Conservation (phyloP, 1,140 invertebrate species). For the Trachelipus rathkii region DNA sequence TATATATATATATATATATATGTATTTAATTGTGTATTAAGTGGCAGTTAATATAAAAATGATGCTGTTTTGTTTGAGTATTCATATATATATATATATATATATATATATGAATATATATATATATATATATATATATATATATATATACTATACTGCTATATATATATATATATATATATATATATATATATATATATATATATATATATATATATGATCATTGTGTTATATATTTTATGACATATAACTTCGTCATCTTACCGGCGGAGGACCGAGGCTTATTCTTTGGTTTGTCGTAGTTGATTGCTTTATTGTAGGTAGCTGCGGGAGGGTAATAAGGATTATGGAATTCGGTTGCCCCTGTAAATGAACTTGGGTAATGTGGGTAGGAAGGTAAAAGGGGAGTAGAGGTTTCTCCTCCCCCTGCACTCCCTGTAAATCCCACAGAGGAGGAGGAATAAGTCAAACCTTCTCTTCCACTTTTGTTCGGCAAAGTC, state of each 20-base stretch:
- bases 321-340: constrained; percentile 40
- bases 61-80: no score
- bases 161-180: constrained; percentile 15
- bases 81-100: background rate
- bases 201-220: background rate
- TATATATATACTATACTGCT: constrained; percentile 6
- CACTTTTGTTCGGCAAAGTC: constrained; percentile 37
- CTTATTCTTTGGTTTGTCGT: constrained; percentile 42
- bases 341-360: constrained; percentile 39
- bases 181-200: constrained; percentile 15
- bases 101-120: no score
- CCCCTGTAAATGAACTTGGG: constrained; percentile 36
- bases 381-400: constrained; percentile 35
- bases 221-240: no score
- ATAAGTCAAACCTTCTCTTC: constrained; percentile 40
- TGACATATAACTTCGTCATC: constrained; percentile 4
- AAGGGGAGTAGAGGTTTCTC: constrained; percentile 33
- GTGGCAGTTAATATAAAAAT: no score
- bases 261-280: constrained; percentile 43
- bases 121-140: background rate
- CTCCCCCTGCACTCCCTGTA: background rate
- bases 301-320: constrained; percentile 39
- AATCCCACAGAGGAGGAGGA: constrained; percentile 32
- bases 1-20: no score
- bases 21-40: no score